Conservation (phyloP, 1,140 invertebrate species). For the Nasonia giraulti region DNA sequence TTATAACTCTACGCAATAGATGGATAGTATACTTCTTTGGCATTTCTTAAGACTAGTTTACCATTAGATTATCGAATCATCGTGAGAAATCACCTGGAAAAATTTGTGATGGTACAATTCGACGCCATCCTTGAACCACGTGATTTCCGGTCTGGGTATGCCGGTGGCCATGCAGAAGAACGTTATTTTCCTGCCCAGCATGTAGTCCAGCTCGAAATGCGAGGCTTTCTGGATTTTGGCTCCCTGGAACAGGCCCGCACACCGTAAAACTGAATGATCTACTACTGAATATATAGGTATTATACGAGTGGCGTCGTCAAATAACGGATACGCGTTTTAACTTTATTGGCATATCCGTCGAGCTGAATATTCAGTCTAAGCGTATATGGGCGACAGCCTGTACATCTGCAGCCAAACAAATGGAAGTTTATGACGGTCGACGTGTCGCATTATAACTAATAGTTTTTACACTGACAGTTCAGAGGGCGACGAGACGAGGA, state of each 20-base stretch:
- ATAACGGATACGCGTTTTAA: background rate
- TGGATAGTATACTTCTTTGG: no score
- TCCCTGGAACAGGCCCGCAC: constrained; percentile 78
- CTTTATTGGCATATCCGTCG: background rate
- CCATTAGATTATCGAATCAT: no score
- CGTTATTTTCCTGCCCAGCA: constrained; percentile 92
- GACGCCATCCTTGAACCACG: constrained; percentile 94
- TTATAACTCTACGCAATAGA: no score
- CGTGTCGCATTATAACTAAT: constrained; percentile 21
- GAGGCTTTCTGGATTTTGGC: constrained; percentile 91
- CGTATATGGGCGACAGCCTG: background rate
- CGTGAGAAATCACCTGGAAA: constrained; percentile 82
- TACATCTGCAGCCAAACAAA: constrained; percentile 17
- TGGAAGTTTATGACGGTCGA: background rate
- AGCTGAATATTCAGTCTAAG: background rate
- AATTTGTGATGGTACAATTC: constrained; percentile 92
- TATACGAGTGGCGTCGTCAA: background rate
- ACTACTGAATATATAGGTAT: no score
- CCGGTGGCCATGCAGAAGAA: constrained; percentile 93
- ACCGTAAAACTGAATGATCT: background rate
- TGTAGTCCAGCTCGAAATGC: constrained; percentile 94
- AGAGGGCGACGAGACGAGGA: background rate
- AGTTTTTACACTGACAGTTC: constrained; percentile 23
- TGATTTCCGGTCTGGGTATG: constrained; percentile 88
- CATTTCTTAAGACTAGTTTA: no score